These are phyloP conservation scores for Ferdinandea cuprea DNA, from an alignment of 2,888 invertebrate genomes.

Conservation along the genomic window DNA sequence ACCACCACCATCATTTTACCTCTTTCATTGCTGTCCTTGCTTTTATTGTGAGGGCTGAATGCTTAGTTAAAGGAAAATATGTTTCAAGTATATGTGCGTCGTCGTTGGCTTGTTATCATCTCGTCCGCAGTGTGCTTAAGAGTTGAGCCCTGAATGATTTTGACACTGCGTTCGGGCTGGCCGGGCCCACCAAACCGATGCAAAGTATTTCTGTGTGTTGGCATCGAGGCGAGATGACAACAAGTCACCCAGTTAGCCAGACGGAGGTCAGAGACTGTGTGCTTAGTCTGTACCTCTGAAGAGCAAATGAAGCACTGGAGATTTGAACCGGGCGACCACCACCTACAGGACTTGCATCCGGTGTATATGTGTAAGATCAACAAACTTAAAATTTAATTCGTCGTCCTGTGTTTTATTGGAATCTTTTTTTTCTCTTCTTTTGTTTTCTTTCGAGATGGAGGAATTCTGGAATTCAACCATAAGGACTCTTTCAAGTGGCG, in stretches of 20 bases:
- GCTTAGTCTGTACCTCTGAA: constrained; percentile 51
- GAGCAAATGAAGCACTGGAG: constrained; percentile 57
- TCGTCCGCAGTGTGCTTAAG: constrained; percentile 30
- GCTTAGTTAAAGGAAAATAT: constrained; percentile 20
- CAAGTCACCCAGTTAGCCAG: constrained; percentile 57
- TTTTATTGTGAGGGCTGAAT: constrained; percentile 13
- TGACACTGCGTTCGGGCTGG: constrained; percentile 49
- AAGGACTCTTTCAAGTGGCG: constrained; percentile 59
- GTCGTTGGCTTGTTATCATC: constrained; percentile 47
- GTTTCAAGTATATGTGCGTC: constrained; percentile 42
- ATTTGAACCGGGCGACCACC: constrained; percentile 21
- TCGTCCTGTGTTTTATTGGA: constrained; percentile 54
- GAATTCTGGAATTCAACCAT: constrained; percentile 38
- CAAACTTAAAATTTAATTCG: constrained; percentile 61
- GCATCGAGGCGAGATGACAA: constrained; percentile 56
- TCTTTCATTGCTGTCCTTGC: constrained; percentile 2
- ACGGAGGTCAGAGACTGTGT: constrained; percentile 25
- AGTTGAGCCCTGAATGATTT: constrained; percentile 64
- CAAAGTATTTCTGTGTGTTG: constrained; percentile 46
- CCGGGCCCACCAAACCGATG: constrained; percentile 11
- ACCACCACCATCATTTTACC: not conserved
- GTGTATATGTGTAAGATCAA: constrained; percentile 66
- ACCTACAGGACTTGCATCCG: not conserved
- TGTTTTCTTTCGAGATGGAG: constrained; percentile 23
- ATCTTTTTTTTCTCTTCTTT: constrained; percentile 33